These are phyloP conservation scores for Mus caroli DNA, from an alignment of 2,797 vertebrate species.

Conservation along the genomic window DNA sequence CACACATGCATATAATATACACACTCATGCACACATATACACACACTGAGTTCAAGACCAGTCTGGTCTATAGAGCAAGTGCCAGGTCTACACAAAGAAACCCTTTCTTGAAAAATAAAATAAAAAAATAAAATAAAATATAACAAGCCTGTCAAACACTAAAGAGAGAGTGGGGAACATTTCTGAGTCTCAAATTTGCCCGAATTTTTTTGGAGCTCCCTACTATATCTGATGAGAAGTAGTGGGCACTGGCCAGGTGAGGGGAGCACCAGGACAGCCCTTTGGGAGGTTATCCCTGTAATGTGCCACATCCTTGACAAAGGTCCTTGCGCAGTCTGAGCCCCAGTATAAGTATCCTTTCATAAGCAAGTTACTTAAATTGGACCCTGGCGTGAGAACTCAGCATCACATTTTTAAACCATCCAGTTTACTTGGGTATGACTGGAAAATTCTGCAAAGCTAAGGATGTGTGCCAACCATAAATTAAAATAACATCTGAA, in stretches of 20 bases:
- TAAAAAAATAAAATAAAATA: neutral
- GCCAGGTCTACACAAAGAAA: neutral
- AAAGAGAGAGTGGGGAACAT: neutral
- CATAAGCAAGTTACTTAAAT: conserved; percentile 69
- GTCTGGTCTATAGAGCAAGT: neutral
- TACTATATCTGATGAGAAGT: conserved; percentile 19
- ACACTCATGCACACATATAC: neutral
- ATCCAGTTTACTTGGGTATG: conserved; percentile 60
- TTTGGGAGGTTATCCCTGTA: conserved; percentile 12
- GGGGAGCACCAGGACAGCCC: neutral
- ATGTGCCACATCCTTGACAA: conserved; percentile 32
- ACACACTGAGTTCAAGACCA: neutral
- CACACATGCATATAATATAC: neutral
- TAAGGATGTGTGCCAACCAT: conserved; percentile 61
- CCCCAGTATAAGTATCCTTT: conserved; percentile 65
- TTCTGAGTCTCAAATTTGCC: conserved; percentile 13
- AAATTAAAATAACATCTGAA: conserved; percentile 75
- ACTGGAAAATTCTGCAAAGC: conserved; percentile 71
- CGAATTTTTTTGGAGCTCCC: conserved; percentile 39
- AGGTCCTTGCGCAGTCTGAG: conserved; percentile 5
- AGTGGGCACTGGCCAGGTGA: neutral
- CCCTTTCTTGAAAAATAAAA: neutral
- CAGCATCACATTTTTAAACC: conserved; percentile 66
- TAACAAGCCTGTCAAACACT: neutral
- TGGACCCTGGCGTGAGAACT: conserved; percentile 59